phyloP scores from a whole-genome alignment of 2,113 vertebrate species.

The Lepisosteus oculatus region DNA sequence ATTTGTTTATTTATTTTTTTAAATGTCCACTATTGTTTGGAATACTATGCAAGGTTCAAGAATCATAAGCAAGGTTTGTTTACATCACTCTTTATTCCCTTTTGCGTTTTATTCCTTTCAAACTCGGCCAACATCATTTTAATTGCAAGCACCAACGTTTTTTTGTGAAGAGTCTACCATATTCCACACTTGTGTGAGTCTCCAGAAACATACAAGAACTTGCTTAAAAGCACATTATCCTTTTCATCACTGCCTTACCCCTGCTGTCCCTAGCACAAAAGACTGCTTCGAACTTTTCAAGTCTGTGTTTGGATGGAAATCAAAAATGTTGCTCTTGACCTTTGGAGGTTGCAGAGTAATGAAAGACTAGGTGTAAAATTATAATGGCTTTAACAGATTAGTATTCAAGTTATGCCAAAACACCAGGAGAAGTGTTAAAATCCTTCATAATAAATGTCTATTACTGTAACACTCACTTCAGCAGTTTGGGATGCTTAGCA shows the following conservation, averaged over 20 bases:
- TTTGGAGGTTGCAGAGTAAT: background rate
- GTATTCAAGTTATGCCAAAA: conserved; percentile 1
- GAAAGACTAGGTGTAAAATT: background rate
- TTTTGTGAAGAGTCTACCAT: no score
- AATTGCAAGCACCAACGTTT: no score
- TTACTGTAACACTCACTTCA: background rate
- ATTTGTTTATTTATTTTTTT: no score
- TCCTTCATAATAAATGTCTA: background rate
- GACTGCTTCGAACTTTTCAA: background rate
- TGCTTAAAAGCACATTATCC: background rate
- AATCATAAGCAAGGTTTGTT: no score
- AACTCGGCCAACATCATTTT: no score
- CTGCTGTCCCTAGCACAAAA: background rate
- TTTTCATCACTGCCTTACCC: background rate
- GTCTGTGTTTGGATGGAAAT: conserved; percentile 4
- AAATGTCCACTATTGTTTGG: no score
- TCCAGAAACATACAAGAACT: no score
- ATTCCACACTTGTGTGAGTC: no score
- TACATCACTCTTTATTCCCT: no score
- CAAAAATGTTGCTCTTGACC: conserved; percentile 15
- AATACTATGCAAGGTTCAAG: no score
- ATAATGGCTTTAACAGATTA: background rate
- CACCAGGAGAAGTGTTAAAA: background rate
- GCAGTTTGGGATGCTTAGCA: background rate
- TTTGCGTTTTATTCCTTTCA: no score